These are phyloP conservation scores for Calliphora vomitoria DNA, from an alignment of 2,888 invertebrate species.

Conservation along the genomic window DNA sequence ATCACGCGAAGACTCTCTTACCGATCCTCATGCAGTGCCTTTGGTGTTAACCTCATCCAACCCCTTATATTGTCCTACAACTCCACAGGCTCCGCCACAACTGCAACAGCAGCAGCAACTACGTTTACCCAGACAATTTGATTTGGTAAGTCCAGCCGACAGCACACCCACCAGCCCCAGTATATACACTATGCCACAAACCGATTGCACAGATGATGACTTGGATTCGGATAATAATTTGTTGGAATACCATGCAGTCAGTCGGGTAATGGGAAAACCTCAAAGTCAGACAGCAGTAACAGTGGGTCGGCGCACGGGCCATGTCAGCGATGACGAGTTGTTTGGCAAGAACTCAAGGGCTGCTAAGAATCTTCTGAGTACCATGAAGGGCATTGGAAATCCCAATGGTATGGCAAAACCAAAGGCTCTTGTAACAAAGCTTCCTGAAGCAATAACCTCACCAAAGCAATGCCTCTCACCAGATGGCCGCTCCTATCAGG, in stretches of 20 bases:
- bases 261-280: conserved; percentile 91
- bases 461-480: conserved; percentile 81
- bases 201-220: conserved; percentile 79
- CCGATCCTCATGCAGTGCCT: conserved; percentile 83
- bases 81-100: conserved; percentile 47
- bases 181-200: conserved; percentile 76
- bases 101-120: conserved; percentile 71
- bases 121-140: conserved; percentile 74
- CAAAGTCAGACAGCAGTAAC: conserved; percentile 90
- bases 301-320: conserved; percentile 81
- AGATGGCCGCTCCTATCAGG: conserved; percentile 82
- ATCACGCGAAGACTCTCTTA: conserved; percentile 78
- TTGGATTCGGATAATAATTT: conserved; percentile 84
- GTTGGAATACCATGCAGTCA: conserved; percentile 88
- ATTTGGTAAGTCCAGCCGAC: conserved; percentile 78
- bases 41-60: conserved; percentile 81
- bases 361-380: conserved; percentile 86
- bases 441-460: conserved; percentile 75
- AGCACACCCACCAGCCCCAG: conserved; percentile 79
- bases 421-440: conserved; percentile 77
- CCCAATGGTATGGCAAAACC: conserved; percentile 75
- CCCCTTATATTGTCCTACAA: conserved; percentile 78
- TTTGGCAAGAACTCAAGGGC: conserved; percentile 85
- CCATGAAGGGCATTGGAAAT: conserved; percentile 82
- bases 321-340: conserved; percentile 84